A percentile compares a stretch with the other conserved stretches of the same genome.
Evolutionary conservation across 2,797 vertebrate species (phyloP).

Genomic region (Sibirionetta formosa): DNA sequence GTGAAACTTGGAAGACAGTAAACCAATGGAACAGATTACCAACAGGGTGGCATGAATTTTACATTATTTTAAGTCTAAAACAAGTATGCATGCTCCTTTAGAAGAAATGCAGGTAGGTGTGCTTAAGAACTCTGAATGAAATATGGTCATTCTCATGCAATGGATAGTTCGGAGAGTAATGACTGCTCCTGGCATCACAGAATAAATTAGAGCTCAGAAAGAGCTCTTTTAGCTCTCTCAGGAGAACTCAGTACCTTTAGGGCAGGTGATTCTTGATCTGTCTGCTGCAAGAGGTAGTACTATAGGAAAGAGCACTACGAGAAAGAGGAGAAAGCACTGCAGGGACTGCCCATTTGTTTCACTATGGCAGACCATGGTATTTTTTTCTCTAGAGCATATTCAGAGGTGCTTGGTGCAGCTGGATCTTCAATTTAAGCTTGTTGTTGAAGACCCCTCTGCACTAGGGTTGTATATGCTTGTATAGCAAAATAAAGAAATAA

Average conservation of each 20-base stretch:
- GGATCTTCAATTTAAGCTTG: neutral
- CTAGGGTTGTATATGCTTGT: neutral
- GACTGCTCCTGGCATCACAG: neutral
- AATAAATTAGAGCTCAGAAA: neutral
- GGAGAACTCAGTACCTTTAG: neutral
- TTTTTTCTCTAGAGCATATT: neutral
- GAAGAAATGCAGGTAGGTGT: neutral
- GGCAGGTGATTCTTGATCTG: accelerated
- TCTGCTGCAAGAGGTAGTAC: neutral
- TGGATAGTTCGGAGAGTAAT: neutral
- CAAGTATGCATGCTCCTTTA: neutral
- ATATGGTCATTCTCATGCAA: neutral
- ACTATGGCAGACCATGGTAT: neutral
- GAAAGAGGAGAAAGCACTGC: neutral
- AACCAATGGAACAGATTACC: neutral
- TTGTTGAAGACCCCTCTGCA: neutral
- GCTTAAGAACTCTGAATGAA: neutral
- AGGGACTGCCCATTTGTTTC: neutral
- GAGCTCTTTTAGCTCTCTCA: too few relatives aligned
- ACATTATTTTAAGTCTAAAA: neutral
- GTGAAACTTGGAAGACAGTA: neutral
- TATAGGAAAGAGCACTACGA: neutral
- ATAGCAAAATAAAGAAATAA: neutral
- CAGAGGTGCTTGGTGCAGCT: neutral
- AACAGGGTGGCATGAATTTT: neutral